phyloP scores from a whole-genome alignment of 2,888 invertebrate genomes.

The Dyspetes luteomarginatus region DNA sequence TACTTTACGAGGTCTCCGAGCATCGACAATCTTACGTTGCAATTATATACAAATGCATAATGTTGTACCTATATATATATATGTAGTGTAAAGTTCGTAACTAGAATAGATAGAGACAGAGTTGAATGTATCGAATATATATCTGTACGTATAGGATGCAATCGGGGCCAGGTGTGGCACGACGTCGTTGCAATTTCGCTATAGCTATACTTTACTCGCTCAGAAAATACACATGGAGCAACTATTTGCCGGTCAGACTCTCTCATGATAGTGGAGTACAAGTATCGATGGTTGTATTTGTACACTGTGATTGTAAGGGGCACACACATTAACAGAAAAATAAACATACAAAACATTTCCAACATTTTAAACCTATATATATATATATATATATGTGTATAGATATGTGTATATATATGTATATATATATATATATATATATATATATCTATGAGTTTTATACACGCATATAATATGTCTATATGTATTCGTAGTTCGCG shows the following conservation, averaged over 20 bases:
- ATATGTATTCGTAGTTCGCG: slow-evolving; percentile 1
- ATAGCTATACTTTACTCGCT: slow-evolving; percentile 24
- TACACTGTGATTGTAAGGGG: neutral
- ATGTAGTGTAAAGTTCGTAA: too few species aligned
- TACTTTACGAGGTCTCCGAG: neutral
- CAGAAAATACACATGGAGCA: slow-evolving; percentile 36
- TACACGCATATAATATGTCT: too few species aligned
- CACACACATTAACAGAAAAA: neutral
- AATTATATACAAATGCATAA: slow-evolving; percentile 54
- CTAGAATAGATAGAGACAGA: slow-evolving; percentile 65
- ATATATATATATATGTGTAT: too few species aligned
- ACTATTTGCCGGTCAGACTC: slow-evolving; percentile 43
- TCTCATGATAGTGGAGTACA: slow-evolving; percentile 49
- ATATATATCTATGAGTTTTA: too few species aligned
- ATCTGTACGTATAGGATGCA: slow-evolving; percentile 76
- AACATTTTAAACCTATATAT: neutral
- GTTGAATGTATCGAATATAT: slow-evolving; percentile 68
- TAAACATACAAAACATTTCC: neutral
- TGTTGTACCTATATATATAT: slow-evolving; percentile 51
- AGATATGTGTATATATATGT: too few species aligned
- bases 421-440: too few species aligned
- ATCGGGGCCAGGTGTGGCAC: slow-evolving; percentile 81
- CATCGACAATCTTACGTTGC: neutral
- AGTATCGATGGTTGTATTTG: neutral
- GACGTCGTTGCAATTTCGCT: slow-evolving; percentile 58